phyloP scores from a whole-genome alignment of 2,113 vertebrate species.

The Hemibagrus wyckioides region DNA sequence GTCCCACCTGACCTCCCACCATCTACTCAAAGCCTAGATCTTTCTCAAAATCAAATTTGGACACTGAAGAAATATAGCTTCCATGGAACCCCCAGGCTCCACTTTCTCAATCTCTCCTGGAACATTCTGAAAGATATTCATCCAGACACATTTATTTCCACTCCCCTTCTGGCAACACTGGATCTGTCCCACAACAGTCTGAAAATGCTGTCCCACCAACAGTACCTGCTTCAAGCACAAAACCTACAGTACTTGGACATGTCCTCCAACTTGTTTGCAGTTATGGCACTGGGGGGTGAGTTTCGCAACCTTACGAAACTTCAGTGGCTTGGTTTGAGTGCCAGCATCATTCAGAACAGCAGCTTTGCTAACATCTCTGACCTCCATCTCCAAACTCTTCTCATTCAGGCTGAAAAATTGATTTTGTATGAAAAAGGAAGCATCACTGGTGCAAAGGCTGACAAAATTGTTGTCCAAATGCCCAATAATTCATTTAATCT shows the following conservation, averaged over 20 bases:
- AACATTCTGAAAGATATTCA: constrained; percentile 75
- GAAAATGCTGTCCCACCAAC: constrained; percentile 62
- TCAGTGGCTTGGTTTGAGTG: constrained; percentile 77
- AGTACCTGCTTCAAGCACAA: constrained; percentile 63
- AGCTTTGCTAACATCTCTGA: constrained; percentile 70
- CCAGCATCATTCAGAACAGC: constrained; percentile 62
- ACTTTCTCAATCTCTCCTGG: constrained; percentile 78
- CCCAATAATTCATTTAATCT: constrained; percentile 48
- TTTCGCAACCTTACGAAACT: constrained; percentile 73
- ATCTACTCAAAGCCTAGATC: constrained; percentile 63
- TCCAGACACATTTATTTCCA: constrained; percentile 72
- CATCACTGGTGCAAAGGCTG: constrained; percentile 66
- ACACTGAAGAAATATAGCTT: constrained; percentile 72
- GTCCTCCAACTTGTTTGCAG: constrained; percentile 75
- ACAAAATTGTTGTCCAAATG: constrained; percentile 68
- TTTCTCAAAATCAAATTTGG: constrained; percentile 80
- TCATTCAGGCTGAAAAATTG: constrained; percentile 70
- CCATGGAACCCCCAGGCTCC: constrained; percentile 64
- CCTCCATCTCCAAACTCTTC: constrained; percentile 68
- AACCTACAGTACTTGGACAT: constrained; percentile 78
- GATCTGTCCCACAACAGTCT: constrained; percentile 86
- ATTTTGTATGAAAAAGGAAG: constrained; percentile 70
- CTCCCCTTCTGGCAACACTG: constrained; percentile 72
- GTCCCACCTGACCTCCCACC: constrained; percentile 63
- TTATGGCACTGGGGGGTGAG: constrained; percentile 75